Conservation (phyloP, 2,797 vertebrate species). For the Fringilla coelebs region DNA sequence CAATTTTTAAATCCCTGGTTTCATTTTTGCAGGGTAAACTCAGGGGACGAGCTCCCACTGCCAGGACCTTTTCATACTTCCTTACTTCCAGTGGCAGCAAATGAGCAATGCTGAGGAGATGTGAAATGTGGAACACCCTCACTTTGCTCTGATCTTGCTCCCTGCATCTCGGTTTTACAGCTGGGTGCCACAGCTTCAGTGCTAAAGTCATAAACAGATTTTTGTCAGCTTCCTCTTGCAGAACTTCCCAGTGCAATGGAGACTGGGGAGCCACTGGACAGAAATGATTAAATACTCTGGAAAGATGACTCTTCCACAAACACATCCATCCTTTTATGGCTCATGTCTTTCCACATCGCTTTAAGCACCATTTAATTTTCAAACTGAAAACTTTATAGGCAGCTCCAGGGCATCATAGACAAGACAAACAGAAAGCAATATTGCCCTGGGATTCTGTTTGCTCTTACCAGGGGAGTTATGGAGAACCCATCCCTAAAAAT, state of each 20-base stretch:
- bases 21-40: background rate
- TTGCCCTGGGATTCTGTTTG: background rate
- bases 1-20: background rate
- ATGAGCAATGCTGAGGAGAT: background rate
- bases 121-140: background rate
- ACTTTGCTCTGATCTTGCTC: background rate
- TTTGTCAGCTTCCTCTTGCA: background rate
- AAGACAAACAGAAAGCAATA: background rate
- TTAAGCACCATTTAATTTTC: background rate
- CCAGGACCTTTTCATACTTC: background rate
- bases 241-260: background rate
- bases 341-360: background rate
- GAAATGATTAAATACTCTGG: background rate
- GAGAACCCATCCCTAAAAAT: background rate
- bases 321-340: background rate
- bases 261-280: background rate
- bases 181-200: background rate
- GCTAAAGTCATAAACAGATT: background rate
- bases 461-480: background rate
- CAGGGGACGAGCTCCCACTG: background rate
- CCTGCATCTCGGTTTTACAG: background rate
- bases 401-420: background rate
- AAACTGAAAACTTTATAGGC: background rate
- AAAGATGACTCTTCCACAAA: background rate
- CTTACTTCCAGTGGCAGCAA: background rate